phyloP scores from a whole-genome alignment of 2,797 vertebrate species.

The Alcedo quadribrachys region DNA sequence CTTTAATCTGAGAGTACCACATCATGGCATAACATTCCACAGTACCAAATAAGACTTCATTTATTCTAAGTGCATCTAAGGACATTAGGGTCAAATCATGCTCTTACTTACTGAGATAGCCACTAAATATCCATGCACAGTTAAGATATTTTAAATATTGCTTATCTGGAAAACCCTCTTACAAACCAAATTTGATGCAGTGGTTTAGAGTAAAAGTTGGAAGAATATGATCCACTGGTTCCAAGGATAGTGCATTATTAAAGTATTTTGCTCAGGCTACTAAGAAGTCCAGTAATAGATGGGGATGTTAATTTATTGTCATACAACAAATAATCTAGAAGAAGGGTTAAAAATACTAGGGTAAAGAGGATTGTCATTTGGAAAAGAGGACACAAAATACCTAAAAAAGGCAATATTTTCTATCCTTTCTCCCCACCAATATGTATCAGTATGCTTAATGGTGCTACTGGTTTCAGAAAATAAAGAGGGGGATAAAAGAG shows the following conservation, averaged over 20 bases:
- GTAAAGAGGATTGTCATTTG: not conserved
- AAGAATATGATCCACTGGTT: not conserved
- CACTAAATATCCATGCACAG: not conserved
- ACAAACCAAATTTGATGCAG: not conserved
- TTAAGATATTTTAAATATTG: not conserved
- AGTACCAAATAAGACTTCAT: not conserved
- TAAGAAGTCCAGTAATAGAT: not conserved
- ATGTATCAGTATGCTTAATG: not conserved
- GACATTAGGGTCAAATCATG: not conserved
- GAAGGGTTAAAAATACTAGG: not conserved
- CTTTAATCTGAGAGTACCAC: not conserved
- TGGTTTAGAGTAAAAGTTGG: not conserved
- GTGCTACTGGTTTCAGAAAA: not conserved
- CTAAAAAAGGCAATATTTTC: not conserved
- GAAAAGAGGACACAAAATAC: not conserved
- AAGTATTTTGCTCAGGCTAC: not conserved
- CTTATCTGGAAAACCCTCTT: not conserved
- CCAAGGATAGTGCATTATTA: not conserved
- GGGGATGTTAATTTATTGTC: not conserved
- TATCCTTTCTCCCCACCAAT: not conserved
- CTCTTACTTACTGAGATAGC: not conserved
- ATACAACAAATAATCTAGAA: not conserved
- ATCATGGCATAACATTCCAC: not conserved
- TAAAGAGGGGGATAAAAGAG: not conserved
- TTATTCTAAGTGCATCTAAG: not conserved